Percentiles rank a stretch among this genome's conserved stretches.
These are phyloP conservation scores for Sebastes variabilis DNA, from an alignment of 2,797 vertebrate genomes.

Conservation along the genomic window DNA sequence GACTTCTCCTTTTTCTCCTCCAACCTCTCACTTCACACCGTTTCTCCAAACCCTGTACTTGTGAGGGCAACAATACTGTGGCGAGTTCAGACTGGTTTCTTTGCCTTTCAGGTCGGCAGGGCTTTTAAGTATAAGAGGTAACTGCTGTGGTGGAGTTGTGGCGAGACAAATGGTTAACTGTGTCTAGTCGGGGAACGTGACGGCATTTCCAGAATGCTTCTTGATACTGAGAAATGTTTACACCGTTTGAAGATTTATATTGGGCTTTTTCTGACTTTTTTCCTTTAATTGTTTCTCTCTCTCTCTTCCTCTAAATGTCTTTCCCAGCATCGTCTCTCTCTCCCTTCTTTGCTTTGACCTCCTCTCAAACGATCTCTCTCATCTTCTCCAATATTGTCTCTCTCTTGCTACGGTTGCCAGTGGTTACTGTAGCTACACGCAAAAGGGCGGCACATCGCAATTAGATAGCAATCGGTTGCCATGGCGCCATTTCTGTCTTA, in stretches of 20 bases:
- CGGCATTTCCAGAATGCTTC: slow-evolving; percentile 10
- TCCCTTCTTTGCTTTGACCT: slow-evolving; percentile 55
- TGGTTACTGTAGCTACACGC: slow-evolving; percentile 80
- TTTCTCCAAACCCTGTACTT: slow-evolving; percentile 62
- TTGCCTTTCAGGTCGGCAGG: slow-evolving; percentile 37
- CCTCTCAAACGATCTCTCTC: slow-evolving; percentile 76
- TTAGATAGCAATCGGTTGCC: slow-evolving; percentile 87
- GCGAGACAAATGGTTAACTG: slow-evolving; percentile 52
- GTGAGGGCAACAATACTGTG: slow-evolving; percentile 27
- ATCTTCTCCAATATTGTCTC: slow-evolving; percentile 67
- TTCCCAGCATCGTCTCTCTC: background rate
- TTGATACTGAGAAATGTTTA: slow-evolving; percentile 21
- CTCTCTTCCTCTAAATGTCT: background rate
- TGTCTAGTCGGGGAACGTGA: slow-evolving; percentile 30
- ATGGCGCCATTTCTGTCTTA: slow-evolving; percentile 77
- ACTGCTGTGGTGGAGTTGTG: slow-evolving; percentile 45
- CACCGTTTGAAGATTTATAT: background rate
- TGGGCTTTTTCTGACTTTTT: slow-evolving; percentile 18
- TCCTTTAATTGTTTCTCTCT: slow-evolving; percentile 59
- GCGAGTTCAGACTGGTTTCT: slow-evolving; percentile 70
- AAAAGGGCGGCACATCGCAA: slow-evolving; percentile 77
- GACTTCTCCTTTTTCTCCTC: slow-evolving; percentile 34
- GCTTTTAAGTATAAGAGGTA: slow-evolving; percentile 56
- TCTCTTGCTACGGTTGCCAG: slow-evolving; percentile 77
- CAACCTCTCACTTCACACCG: slow-evolving; percentile 52